These are phyloP conservation scores for Exocentrus adspersus DNA, from an alignment of 2,888 invertebrate species.

Conservation along the genomic window DNA sequence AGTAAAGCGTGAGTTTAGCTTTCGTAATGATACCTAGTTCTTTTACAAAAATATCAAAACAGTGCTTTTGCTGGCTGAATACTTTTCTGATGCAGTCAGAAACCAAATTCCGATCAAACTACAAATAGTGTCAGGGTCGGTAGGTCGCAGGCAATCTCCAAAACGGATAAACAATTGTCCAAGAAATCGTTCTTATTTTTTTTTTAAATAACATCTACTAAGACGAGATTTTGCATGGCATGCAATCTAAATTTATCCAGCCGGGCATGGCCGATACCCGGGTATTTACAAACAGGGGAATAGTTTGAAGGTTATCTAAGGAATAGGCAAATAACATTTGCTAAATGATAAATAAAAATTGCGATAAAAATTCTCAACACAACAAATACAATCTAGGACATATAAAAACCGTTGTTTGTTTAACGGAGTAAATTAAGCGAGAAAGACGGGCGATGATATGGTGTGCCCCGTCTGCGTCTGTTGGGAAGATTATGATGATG, in stretches of 20 bases:
- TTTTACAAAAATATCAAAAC: no score
- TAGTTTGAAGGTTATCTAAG: conserved; percentile 54
- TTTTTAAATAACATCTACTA: conserved; percentile 1
- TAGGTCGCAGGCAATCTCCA: not conserved
- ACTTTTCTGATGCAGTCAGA: no score
- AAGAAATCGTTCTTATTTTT: not conserved
- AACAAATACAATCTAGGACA: conserved; percentile 37
- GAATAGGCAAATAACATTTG: conserved; percentile 55
- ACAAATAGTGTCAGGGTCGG: conserved; percentile 10
- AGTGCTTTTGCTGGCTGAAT: no score
- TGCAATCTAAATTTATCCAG: conserved; percentile 33
- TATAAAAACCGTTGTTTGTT: conserved; percentile 32
- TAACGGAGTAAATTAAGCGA: conserved; percentile 17
- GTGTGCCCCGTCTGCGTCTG: not conserved
- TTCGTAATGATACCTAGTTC: no score
- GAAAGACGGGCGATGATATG: not conserved
- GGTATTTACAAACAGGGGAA: conserved; percentile 45
- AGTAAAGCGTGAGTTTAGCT: no score
- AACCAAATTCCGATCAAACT: no score
- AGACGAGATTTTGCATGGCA: not conserved
- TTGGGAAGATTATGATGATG: not conserved
- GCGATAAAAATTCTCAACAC: conserved; percentile 46
- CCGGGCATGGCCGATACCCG: conserved; percentile 28
- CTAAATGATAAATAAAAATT: conserved; percentile 50
- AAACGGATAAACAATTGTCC: conserved; percentile 5